These are phyloP conservation scores for Pseudomyrmex flavicornis DNA, from an alignment of 1,140 invertebrate genomes.

Conservation along the genomic window DNA sequence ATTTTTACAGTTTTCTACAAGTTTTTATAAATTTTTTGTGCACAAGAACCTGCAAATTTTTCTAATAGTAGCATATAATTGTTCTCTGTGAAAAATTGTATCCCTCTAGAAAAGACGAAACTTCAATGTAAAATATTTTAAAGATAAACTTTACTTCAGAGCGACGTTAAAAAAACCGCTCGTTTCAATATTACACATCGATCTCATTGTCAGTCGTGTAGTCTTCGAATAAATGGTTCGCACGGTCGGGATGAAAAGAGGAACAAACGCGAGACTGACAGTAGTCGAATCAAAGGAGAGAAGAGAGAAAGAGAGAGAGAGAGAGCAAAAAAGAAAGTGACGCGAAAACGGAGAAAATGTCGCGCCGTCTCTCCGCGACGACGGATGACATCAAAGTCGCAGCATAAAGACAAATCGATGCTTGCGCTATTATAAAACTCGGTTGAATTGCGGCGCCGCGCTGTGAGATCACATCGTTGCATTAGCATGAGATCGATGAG, in stretches of 20 bases:
- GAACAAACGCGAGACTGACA: not conserved
- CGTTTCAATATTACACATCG: conserved; percentile 4
- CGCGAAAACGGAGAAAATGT: conserved; percentile 22
- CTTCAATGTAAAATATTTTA: too few relatives aligned
- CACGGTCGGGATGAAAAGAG: not conserved
- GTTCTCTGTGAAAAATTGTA: too few relatives aligned
- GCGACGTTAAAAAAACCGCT: not conserved
- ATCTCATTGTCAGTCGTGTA: not conserved
- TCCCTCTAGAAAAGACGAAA: too few relatives aligned
- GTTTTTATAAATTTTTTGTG: conserved; percentile 16
- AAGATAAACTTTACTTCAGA: not conserved
- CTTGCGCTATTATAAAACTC: conserved; percentile 55
- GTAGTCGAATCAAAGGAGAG: not conserved
- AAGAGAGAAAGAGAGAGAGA: conserved; percentile 11
- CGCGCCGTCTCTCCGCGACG: conserved; percentile 9
- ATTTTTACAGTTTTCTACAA: not conserved
- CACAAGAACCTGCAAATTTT: too few relatives aligned
- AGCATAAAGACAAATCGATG: conserved; percentile 56
- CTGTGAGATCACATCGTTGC: conserved; percentile 42
- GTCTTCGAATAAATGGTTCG: conserved; percentile 18
- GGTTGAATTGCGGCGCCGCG: conserved; percentile 32
- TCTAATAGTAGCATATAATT: too few relatives aligned
- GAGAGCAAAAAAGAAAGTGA: not conserved
- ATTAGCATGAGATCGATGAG: conserved; percentile 62
- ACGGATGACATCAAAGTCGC: conserved; percentile 15